These are phyloP conservation scores for Cremastinae sp. DNA, from an alignment of 2,888 invertebrate genomes.

Conservation along the genomic window DNA sequence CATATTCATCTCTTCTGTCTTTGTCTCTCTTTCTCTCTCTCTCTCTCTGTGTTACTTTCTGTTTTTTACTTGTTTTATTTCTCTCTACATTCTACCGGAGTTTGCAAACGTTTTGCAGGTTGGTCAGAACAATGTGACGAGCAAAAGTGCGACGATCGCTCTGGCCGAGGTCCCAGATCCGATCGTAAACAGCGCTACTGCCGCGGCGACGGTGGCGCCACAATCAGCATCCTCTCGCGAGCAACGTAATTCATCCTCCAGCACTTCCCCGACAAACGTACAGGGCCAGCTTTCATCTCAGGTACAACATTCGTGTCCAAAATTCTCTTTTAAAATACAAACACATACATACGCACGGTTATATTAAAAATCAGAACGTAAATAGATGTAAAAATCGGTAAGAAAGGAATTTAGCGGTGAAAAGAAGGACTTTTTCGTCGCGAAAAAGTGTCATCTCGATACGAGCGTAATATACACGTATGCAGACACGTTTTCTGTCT, in stretches of 20 bases:
- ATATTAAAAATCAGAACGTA: too few relatives aligned
- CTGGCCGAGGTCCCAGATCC: conserved; percentile 60
- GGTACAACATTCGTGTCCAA: conserved; percentile 62
- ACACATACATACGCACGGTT: too few relatives aligned
- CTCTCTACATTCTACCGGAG: conserved; percentile 43
- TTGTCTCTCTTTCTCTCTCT: conserved; percentile 3
- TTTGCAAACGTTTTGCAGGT: conserved; percentile 67
- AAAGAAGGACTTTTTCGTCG: conserved; percentile 50
- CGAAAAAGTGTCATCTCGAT: conserved; percentile 48
- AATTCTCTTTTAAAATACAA: background rate
- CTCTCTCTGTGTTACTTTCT: background rate
- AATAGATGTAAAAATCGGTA: too few relatives aligned
- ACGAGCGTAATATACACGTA: background rate
- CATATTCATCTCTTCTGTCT: conserved; percentile 5
- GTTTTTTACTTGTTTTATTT: conserved; percentile 13
- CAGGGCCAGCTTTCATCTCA: conserved; percentile 72
- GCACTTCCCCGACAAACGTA: conserved; percentile 65
- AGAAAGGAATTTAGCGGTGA: too few relatives aligned
- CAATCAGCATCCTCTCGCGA: conserved; percentile 70
- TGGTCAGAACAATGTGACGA: conserved; percentile 74
- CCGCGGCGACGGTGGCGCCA: conserved; percentile 33
- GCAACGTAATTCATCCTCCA: conserved; percentile 73
- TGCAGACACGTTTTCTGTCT: conserved; percentile 38
- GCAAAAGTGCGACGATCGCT: conserved; percentile 73
- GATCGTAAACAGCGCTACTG: conserved; percentile 55